phyloP scores from a whole-genome alignment of 2,888 invertebrate species.

The Torymus tubicola region DNA sequence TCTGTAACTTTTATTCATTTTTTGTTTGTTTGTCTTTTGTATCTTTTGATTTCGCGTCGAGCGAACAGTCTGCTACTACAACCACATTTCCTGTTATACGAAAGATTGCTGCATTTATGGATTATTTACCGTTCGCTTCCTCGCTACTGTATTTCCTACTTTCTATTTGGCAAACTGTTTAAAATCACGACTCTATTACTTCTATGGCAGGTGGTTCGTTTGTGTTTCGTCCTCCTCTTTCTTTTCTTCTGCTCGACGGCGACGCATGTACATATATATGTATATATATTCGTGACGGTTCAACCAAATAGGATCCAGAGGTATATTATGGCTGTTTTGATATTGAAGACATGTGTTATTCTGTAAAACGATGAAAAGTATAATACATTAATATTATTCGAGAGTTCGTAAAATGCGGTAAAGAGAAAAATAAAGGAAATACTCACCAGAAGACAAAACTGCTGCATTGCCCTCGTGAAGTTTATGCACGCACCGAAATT shows the following conservation, averaged over 20 bases:
- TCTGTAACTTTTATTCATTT: slow-evolving; percentile 24
- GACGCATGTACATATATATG: slow-evolving; percentile 13
- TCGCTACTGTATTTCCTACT: slow-evolving; percentile 24
- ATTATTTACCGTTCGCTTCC: too few species aligned
- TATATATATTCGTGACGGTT: not conserved
- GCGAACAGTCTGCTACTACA: slow-evolving; percentile 35
- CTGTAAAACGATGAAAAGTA: slow-evolving; percentile 16
- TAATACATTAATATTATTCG: not conserved
- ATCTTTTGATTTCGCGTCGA: slow-evolving; percentile 49
- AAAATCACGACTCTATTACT: slow-evolving; percentile 25
- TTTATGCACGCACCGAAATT: slow-evolving; percentile 11
- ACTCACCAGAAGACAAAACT: slow-evolving; percentile 37
- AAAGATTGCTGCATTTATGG: too few species aligned
- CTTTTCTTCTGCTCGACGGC: slow-evolving; percentile 21
- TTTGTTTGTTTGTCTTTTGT: slow-evolving; percentile 9
- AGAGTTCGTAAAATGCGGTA: not conserved
- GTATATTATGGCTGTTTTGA: slow-evolving; percentile 24
- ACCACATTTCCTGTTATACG: too few species aligned
- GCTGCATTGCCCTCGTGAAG: not conserved
- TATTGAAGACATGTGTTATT: slow-evolving; percentile 39
- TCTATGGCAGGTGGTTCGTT: slow-evolving; percentile 21
- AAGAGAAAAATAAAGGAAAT: not conserved
- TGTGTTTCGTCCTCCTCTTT: not conserved
- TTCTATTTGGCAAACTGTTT: slow-evolving; percentile 50
- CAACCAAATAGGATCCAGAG: slow-evolving; percentile 3